Percentiles rank a stretch among this genome's conserved stretches.
Conservation (phyloP, 2,797 vertebrate genomes). For the Fratercula arctica region DNA sequence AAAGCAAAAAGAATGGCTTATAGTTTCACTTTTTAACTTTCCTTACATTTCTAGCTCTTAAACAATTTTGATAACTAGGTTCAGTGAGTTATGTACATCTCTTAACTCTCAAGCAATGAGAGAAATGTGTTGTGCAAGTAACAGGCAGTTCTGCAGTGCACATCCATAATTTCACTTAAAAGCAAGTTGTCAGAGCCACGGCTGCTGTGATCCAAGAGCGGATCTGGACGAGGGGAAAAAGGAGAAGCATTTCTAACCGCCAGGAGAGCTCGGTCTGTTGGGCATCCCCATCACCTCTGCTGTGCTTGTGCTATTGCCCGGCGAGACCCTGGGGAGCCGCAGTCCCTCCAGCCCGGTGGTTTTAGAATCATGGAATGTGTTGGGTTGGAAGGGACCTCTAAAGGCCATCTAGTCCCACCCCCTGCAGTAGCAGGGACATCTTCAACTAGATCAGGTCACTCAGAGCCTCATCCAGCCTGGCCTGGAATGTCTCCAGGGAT, state of each 20-base stretch:
- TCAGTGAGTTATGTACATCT: rapidly evolving
- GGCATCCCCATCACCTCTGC: no score
- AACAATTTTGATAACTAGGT: background rate
- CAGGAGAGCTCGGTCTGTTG: background rate
- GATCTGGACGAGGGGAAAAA: no score
- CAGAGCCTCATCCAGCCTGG: no score
- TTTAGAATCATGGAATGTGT: no score
- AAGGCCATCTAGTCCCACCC: no score
- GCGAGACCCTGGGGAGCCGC: background rate
- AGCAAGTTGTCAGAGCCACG: background rate
- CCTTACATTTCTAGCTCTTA: background rate
- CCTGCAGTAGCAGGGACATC: no score
- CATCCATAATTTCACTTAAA: background rate
- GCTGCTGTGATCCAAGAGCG: background rate
- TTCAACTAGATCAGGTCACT: no score
- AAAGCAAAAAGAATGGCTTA: background rate
- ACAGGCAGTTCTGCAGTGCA: background rate
- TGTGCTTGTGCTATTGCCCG: background rate
- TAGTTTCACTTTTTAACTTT: background rate
- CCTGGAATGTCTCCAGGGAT: no score
- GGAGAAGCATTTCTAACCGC: rapidly evolving
- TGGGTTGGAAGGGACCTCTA: no score
- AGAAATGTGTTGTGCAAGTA: background rate
- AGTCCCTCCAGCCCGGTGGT: background rate
- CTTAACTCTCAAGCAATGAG: background rate